Evolutionary conservation across 1,140 invertebrate genomes (phyloP).

Genomic region (Semibalanus balanoides): DNA sequence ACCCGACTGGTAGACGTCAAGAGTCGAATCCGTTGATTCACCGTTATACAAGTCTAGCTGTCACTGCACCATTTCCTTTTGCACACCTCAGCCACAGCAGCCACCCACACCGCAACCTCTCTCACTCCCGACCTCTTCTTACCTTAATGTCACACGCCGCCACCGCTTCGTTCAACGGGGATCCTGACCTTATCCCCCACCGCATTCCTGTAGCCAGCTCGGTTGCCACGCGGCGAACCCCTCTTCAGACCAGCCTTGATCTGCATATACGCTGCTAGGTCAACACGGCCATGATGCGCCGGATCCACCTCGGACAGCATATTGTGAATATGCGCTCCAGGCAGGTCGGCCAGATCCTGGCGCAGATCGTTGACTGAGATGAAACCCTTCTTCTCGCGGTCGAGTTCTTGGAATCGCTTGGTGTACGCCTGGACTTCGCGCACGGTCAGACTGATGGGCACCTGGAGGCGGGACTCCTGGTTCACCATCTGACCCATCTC

Average conservation of each 20-base stretch:
- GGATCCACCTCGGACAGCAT: slow-evolving; percentile 96
- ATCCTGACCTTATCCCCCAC: slow-evolving; percentile 64
- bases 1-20: no score
- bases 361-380: slow-evolving; percentile 95
- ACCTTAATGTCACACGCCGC: slow-evolving; percentile 63
- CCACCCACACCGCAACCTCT: no score
- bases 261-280: slow-evolving; percentile 96
- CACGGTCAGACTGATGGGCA: slow-evolving; percentile 83
- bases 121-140: no score
- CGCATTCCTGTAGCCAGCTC: slow-evolving; percentile 80
- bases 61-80: no score
- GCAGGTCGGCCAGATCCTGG: slow-evolving; percentile 76
- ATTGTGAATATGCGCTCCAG: slow-evolving; percentile 91
- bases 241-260: slow-evolving; percentile 96
- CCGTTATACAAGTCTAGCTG: no score
- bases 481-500: slow-evolving; percentile 97
- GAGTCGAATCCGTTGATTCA: no score
- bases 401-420: slow-evolving; percentile 86
- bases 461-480: slow-evolving; percentile 62
- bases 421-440: slow-evolving; percentile 90
- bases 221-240: slow-evolving; percentile 77
- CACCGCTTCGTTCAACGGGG: slow-evolving; percentile 80
- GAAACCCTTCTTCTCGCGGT: slow-evolving; percentile 91
- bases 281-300: slow-evolving; percentile 98
- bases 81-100: no score